A percentile compares a stretch with the other conserved stretches of the same genome.
Conservation (phyloP, 1,140 invertebrate species). For the Penaeus vannamei region DNA sequence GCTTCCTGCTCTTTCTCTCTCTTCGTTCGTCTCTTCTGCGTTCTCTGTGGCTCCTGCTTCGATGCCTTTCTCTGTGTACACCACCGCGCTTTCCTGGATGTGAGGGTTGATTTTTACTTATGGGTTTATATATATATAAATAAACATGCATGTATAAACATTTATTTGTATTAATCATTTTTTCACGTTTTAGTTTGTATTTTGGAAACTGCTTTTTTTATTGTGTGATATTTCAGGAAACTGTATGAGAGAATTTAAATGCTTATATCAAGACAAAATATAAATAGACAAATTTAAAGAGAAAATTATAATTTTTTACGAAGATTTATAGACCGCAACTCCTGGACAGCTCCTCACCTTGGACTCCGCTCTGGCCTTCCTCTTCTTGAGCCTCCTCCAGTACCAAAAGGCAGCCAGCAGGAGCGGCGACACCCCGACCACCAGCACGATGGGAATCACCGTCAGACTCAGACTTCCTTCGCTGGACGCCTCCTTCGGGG, state of each 20-base stretch:
- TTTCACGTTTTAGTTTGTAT: neutral
- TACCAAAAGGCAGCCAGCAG: neutral
- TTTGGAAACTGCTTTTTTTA: too few species aligned
- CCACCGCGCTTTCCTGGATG: constrained; percentile 48
- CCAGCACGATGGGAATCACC: constrained; percentile 31
- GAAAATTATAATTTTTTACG: too few species aligned
- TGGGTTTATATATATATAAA: neutral
- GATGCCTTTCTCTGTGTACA: constrained; percentile 56
- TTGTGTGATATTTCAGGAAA: too few species aligned
- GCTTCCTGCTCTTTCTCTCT: neutral
- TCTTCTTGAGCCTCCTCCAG: constrained; percentile 31
- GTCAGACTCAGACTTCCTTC: neutral
- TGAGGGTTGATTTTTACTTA: neutral
- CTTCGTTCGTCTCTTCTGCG: constrained; percentile 17
- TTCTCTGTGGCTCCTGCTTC: constrained; percentile 51
- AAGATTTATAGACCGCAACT: neutral
- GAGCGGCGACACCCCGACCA: constrained; percentile 17
- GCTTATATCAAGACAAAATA: too few species aligned
- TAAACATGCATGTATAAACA: neutral
- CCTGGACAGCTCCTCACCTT: neutral
- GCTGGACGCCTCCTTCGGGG: neutral
- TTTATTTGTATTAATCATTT: neutral
- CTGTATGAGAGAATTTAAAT: too few species aligned
- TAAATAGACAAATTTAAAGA: neutral
- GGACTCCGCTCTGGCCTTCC: constrained; percentile 1